These are phyloP conservation scores for Hydrotaea cyrtoneurina DNA, from an alignment of 2,888 invertebrate genomes.

Conservation along the genomic window DNA sequence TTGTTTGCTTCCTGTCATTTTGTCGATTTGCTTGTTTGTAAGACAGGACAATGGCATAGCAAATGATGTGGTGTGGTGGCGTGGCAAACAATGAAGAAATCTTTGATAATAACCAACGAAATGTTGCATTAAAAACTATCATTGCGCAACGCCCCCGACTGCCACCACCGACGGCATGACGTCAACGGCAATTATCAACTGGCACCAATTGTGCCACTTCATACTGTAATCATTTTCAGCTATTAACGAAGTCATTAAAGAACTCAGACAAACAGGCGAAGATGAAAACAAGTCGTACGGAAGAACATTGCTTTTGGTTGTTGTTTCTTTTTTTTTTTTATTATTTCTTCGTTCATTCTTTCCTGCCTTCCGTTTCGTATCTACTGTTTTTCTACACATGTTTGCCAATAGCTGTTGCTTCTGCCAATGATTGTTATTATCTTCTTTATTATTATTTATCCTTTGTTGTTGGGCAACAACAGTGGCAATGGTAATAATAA, in stretches of 20 bases:
- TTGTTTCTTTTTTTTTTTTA: neutral
- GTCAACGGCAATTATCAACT: neutral
- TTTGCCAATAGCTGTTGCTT: slow-evolving; percentile 26
- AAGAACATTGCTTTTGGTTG: slow-evolving; percentile 7
- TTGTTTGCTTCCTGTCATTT: neutral
- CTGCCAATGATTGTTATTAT: slow-evolving; percentile 41
- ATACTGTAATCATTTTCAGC: slow-evolving; percentile 8
- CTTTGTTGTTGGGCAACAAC: neutral
- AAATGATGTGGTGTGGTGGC: neutral
- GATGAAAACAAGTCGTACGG: slow-evolving; percentile 13
- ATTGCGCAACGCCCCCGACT: no score
- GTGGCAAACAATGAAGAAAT: slow-evolving; percentile 2
- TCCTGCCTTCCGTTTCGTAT: no score
- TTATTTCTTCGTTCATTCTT: neutral
- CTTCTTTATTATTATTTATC: slow-evolving; percentile 7
- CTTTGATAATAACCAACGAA: slow-evolving; percentile 19
- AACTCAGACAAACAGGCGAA: neutral
- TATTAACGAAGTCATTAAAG: slow-evolving; percentile 33
- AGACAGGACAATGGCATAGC: slow-evolving; percentile 19
- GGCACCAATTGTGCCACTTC: slow-evolving; percentile 31
- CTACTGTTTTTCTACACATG: neutral
- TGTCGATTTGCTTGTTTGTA: neutral
- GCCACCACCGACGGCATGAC: neutral
- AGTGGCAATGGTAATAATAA: slow-evolving; percentile 26
- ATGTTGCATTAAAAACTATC: slow-evolving; percentile 24